A percentile compares a stretch with the other conserved stretches of the same genome.
Evolutionary conservation across 2,888 invertebrate species (phyloP).

Genomic region (Chloroclysta siterata): DNA sequence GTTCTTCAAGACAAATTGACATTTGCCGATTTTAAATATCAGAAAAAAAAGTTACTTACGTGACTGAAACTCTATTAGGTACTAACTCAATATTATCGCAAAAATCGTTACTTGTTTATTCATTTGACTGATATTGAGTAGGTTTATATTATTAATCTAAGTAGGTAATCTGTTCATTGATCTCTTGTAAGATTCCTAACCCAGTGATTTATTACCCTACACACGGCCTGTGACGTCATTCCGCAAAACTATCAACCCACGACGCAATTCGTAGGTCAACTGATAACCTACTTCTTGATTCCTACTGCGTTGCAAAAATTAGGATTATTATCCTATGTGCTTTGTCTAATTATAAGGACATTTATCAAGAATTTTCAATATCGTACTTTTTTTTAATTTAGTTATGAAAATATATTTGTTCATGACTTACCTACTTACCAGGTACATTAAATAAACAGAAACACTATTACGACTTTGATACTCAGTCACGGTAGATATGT

Average conservation of each 20-base stretch:
- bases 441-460: too few species aligned
- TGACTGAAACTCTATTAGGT: too few species aligned
- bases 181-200: constrained; percentile 29
- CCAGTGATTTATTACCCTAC: constrained; percentile 35
- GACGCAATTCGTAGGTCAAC: constrained; percentile 68
- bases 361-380: not conserved
- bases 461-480: too few species aligned
- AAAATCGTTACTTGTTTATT: constrained; percentile 1
- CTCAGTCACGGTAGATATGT: too few species aligned
- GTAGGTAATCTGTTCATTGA: constrained; percentile 31
- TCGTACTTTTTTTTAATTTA: too few species aligned
- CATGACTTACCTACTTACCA: too few species aligned
- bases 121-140: not conserved
- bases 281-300: constrained; percentile 73
- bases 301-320: constrained; percentile 67
- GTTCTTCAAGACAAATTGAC: not conserved
- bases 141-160: constrained; percentile 22
- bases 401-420: too few species aligned
- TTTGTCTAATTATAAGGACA: constrained; percentile 22
- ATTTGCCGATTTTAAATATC: too few species aligned
- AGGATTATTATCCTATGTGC: constrained; percentile 35
- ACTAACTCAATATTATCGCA: too few species aligned
- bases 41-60: too few species aligned
- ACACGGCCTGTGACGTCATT: constrained; percentile 64
- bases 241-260: constrained; percentile 55